Evolutionary conservation across 2,888 invertebrate species (phyloP).

Genomic region (Synergus laeviventris): DNA sequence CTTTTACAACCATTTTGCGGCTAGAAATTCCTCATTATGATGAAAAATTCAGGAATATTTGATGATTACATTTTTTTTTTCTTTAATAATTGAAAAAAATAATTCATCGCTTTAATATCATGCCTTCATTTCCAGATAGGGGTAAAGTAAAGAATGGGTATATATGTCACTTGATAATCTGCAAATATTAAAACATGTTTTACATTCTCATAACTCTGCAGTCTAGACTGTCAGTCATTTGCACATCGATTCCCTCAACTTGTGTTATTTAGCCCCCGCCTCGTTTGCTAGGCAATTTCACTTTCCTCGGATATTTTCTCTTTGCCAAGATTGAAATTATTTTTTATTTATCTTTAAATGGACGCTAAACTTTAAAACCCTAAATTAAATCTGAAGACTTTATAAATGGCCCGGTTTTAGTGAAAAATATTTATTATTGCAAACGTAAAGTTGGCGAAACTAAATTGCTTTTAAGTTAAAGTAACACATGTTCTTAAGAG

Average conservation of each 20-base stretch:
- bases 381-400: too few relatives aligned
- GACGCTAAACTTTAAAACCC: too few relatives aligned
- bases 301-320: not conserved
- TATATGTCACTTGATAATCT: not conserved
- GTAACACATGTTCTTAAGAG: too few relatives aligned
- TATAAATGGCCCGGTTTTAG: too few relatives aligned
- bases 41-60: not conserved
- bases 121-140: not conserved
- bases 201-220: not conserved
- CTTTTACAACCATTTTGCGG: not conserved
- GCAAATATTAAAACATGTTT: not conserved
- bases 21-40: not conserved
- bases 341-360: not conserved
- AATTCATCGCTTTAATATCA: not conserved
- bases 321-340: not conserved
- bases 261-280: constrained; percentile 25
- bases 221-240: constrained; percentile 5
- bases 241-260: constrained; percentile 15
- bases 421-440: too few relatives aligned
- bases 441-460: too few relatives aligned
- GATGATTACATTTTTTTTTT: too few relatives aligned
- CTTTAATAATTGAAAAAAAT: too few relatives aligned
- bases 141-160: not conserved
- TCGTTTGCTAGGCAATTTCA: not conserved
- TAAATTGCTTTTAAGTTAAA: too few relatives aligned